These are phyloP conservation scores for Heteropelma amictum DNA, from an alignment of 2,888 invertebrate genomes.

Conservation along the genomic window DNA sequence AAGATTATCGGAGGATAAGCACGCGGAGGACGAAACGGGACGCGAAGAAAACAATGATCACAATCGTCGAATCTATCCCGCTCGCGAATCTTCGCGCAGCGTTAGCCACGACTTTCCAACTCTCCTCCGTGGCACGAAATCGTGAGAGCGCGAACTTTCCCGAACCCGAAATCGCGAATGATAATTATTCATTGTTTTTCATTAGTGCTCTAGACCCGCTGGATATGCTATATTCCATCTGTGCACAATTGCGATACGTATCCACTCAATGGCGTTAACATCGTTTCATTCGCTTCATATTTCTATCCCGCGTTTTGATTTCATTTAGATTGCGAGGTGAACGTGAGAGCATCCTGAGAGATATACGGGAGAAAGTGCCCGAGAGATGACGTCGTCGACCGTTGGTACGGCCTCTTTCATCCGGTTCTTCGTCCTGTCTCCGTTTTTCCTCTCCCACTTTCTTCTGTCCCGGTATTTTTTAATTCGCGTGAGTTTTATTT, in stretches of 20 bases:
- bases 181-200: not conserved
- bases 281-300: not conserved
- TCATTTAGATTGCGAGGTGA: conserved; percentile 30
- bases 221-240: not conserved
- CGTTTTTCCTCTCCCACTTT: conserved; percentile 47
- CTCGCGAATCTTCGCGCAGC: not conserved
- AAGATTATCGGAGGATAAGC: too few relatives aligned
- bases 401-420: conserved; percentile 32
- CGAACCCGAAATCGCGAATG: conserved; percentile 11
- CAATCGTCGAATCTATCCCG: not conserved
- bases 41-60: not conserved
- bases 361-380: conserved; percentile 14
- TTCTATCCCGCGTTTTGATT: conserved; percentile 30
- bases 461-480: not conserved
- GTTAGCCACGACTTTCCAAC: conserved; percentile 20
- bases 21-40: too few relatives aligned
- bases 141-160: conserved; percentile 17
- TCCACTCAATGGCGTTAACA: not conserved
- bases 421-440: conserved; percentile 35
- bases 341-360: conserved; percentile 35
- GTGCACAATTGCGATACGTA: conserved; percentile 3
- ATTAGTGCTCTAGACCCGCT: not conserved
- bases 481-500: not conserved
- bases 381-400: conserved; percentile 39
- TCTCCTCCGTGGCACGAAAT: not conserved